A percentile compares a stretch with the other conserved stretches of the same genome.
These are phyloP conservation scores for Campylomormyrus numenius DNA, from an alignment of 2,113 vertebrate genomes.

Conservation along the genomic window DNA sequence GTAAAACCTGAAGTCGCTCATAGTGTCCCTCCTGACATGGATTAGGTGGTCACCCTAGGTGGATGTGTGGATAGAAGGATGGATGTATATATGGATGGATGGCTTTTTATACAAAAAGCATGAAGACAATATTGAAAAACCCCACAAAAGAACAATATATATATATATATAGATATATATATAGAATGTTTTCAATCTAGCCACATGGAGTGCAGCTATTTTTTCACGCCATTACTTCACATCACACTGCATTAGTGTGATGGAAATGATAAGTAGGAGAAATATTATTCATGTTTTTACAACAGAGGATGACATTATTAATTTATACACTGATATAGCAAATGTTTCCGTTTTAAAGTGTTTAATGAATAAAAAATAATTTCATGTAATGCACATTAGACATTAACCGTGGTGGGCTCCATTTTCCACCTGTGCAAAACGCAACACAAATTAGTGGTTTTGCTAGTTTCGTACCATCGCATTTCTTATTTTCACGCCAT, in stretches of 20 bases:
- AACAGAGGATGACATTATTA: not conserved
- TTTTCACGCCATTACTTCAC: not conserved
- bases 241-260: not conserved
- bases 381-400: not conserved
- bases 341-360: not conserved
- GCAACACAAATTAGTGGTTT: too few relatives aligned
- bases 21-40: too few relatives aligned
- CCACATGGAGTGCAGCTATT: not conserved
- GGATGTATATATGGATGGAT: not conserved
- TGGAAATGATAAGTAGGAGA: not conserved
- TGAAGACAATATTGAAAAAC: not conserved
- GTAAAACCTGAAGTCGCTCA: too few relatives aligned
- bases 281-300: not conserved
- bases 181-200: not conserved
- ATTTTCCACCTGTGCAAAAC: too few relatives aligned
- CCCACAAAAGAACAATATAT: not conserved
- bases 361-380: not conserved
- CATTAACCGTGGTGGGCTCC: not conserved
- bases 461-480: too few relatives aligned
- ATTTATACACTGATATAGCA: not conserved
- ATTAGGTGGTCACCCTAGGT: not conserved
- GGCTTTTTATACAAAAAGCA: not conserved
- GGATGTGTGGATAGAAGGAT: not conserved
- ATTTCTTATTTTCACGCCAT: too few relatives aligned
- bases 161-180: too few relatives aligned